phyloP scores from a whole-genome alignment of 2,888 invertebrate species.

The Protodeltote pygarga region DNA sequence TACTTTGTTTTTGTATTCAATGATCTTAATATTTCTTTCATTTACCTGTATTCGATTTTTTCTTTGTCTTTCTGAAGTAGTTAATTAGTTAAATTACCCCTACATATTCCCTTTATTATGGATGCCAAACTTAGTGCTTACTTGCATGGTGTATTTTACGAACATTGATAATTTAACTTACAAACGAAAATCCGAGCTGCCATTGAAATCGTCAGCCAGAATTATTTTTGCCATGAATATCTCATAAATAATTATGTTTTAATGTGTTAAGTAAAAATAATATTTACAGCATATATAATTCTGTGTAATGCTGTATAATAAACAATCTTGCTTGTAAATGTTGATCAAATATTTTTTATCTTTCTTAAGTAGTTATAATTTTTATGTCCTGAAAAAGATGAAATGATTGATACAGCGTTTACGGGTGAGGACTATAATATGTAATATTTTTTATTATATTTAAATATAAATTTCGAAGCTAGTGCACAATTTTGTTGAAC shows the following conservation, averaged over 20 bases:
- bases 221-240: conserved; percentile 58
- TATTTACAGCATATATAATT: conserved; percentile 33
- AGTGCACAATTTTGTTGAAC: conserved; percentile 78
- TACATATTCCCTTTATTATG: conserved; percentile 11
- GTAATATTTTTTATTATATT: conserved; percentile 50
- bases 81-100: neutral
- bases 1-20: conserved; percentile 14
- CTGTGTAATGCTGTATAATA: conserved; percentile 35
- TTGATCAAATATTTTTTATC: conserved; percentile 32
- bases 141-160: conserved; percentile 50
- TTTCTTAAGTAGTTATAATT: conserved; percentile 28
- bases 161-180: conserved; percentile 42
- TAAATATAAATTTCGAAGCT: conserved; percentile 62
- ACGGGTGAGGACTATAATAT: conserved; percentile 30
- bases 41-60: no score
- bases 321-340: conserved; percentile 35
- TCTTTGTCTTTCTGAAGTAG: neutral
- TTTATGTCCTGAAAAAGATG: conserved; percentile 20
- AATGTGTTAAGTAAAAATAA: no score
- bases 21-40: no score
- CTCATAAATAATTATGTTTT: conserved; percentile 45
- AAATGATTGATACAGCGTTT: conserved; percentile 33
- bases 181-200: conserved; percentile 54
- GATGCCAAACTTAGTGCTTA: conserved; percentile 42
- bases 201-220: conserved; percentile 54